Evolutionary conservation across 2,888 invertebrate species (phyloP), one percentile per base, ranked within the genome.

Genomic region (Adelphocoris suturalis): DNA sequence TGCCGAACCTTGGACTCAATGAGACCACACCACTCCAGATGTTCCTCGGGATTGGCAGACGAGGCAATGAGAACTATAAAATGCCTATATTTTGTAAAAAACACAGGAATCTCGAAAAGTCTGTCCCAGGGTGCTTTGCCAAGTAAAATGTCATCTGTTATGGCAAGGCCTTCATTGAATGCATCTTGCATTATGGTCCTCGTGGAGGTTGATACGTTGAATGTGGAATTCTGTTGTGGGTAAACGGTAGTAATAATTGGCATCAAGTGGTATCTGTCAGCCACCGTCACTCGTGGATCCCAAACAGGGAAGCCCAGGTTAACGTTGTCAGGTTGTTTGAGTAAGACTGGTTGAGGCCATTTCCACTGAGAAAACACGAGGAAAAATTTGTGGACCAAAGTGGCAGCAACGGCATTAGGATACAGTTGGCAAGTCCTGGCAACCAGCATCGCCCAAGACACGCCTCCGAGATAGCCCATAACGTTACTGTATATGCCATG

Each of bases 211-310:
- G 99, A 98, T 5, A 99, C 99, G 93, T 99, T 99, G 94, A 98
- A 99, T 5, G 99, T 99, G 2, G 99, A 99, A 94, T 99, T 99
- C 94, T 99, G 99, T 93, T 99, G 99, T 0, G 99, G 99, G 94
- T 99, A 99, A 0, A 99, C 99, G 0, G 99, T 99, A 0, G 99
- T 99, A 92, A 99, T 99, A 92, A 99, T 99, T n/a, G 99, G 99
- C 99, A 98, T 98, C 92, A 99, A 94, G 94, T 99, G 99, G 94
- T 96, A 99, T 47, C 99, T 95, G 93, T 99, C 99, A 0, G 97
- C 95, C 80, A 97, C 95, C 93, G 98, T 98, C 86, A 97, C 97
- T 94, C 99, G 95, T 0, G 99, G 99, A 94, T 99, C 99, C 99
- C 99, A 99, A 0, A 99, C 97, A 0, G 97, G 96, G 94, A 99